Evolutionary conservation across 2,797 vertebrate species (phyloP).

Genomic region (Coluber constrictor): DNA sequence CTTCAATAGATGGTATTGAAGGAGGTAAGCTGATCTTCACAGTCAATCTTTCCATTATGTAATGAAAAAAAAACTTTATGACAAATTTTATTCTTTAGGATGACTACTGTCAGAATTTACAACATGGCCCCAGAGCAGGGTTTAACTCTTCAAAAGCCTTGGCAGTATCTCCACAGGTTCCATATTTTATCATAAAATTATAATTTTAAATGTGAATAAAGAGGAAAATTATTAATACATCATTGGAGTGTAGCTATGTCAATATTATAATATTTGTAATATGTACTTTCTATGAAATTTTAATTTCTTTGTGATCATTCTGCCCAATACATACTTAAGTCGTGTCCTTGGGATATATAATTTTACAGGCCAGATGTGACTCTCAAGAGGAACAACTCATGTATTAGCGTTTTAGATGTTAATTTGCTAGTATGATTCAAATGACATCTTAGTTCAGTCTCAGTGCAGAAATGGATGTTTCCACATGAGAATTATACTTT

Average conservation of each 20-base stretch:
- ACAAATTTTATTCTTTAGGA: neutral
- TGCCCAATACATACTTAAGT: neutral
- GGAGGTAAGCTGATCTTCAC: neutral
- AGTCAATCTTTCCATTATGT: neutral
- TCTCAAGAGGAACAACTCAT: neutral
- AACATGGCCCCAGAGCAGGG: neutral
- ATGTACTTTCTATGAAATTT: neutral
- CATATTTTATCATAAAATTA: neutral
- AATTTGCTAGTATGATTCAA: neutral
- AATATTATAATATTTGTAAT: neutral
- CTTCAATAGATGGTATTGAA: neutral
- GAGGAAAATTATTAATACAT: neutral
- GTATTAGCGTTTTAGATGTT: neutral
- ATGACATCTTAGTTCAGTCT: neutral
- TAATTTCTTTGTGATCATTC: neutral
- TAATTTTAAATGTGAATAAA: neutral
- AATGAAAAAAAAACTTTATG: neutral
- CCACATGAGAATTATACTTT: neutral
- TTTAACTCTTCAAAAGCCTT: neutral
- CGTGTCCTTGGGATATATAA: neutral
- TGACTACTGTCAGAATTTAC: neutral
- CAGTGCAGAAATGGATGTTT: neutral
- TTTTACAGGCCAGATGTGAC: neutral
- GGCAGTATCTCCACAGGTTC: neutral
- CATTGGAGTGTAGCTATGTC: neutral